Percentiles rank a stretch among this genome's conserved stretches.
These are phyloP conservation scores for Natrix natrix DNA, from an alignment of 2,797 vertebrate species.

Conservation along the genomic window DNA sequence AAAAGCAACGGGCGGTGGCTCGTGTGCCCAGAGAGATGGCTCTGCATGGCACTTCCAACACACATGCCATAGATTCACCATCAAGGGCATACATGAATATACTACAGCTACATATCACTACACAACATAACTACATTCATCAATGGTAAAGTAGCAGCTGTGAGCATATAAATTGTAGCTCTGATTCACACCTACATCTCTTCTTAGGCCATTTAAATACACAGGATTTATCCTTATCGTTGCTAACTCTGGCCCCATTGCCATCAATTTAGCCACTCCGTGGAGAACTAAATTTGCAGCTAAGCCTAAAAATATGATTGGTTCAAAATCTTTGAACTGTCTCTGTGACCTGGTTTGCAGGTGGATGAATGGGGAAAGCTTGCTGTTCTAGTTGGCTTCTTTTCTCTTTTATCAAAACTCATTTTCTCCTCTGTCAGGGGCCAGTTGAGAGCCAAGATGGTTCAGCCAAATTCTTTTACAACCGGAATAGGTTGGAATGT, in stretches of 20 bases:
- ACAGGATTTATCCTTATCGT: neutral
- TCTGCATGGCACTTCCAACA: too few relatives aligned
- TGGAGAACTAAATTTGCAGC: neutral
- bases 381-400: neutral
- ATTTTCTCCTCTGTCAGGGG: neutral
- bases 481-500: neutral
- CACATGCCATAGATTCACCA: too few relatives aligned
- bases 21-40: too few relatives aligned
- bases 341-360: neutral
- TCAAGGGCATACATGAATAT: too few relatives aligned
- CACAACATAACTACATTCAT: neutral
- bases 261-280: neutral
- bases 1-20: too few relatives aligned
- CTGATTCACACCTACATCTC: too few relatives aligned
- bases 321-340: neutral
- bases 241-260: neutral
- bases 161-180: neutral
- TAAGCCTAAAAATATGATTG: neutral
- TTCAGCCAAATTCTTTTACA: neutral
- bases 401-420: neutral
- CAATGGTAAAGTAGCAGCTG: neutral
- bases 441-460: neutral
- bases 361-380: neutral
- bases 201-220: neutral
- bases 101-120: neutral